Evolutionary conservation across 2,888 invertebrate species (phyloP), one percentile per base, ranked within the genome.

Genomic region (Erannis defoliaria): DNA sequence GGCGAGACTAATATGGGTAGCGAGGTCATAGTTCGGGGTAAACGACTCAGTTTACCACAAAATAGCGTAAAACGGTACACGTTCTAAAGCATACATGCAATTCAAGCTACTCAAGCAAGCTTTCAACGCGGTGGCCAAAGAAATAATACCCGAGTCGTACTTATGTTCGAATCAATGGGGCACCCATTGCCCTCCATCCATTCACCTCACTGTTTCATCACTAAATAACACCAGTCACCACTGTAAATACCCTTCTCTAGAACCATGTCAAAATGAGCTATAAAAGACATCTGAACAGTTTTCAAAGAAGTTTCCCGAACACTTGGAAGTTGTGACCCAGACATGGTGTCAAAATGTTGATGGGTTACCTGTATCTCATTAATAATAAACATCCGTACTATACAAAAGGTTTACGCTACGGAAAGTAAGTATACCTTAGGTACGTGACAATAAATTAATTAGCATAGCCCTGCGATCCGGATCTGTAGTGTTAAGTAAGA

Each of bases 401-500:
- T 68, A 81, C 73, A 80, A 79, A 78, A 76, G 71, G 60, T 74
- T 56, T 50, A 67, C 54, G 66, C 69, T 65, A 72, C 68, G 67
- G 62, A 72, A 71, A 72, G 66, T 70, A 62, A 70, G 66, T 62
- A 77, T 74, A 6, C 26, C 26, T 26, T 5, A 26, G 8, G 26
- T 26, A 80, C 80, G 80, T 84, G 82, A 82, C 81, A 81, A 76
- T 89, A 87, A 86, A 88, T 88, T 84, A 84, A 89, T 88, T 88
- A 89, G 75, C 85, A 79, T 80, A 73, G 64, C 62, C 68, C 67
- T 67, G 82, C 73, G 78, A 81, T 75, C 71, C 76, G 78, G 75
- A 72, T 72, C 58, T 67, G 67, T 66, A 50, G 45, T 62, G 26
- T 62, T 46, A 69, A 40, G 63, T 21, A 0, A 31, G 42, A 26